Evolutionary conservation across 2,888 invertebrate genomes (phyloP).

Genomic region (Lobophora halterata): DNA sequence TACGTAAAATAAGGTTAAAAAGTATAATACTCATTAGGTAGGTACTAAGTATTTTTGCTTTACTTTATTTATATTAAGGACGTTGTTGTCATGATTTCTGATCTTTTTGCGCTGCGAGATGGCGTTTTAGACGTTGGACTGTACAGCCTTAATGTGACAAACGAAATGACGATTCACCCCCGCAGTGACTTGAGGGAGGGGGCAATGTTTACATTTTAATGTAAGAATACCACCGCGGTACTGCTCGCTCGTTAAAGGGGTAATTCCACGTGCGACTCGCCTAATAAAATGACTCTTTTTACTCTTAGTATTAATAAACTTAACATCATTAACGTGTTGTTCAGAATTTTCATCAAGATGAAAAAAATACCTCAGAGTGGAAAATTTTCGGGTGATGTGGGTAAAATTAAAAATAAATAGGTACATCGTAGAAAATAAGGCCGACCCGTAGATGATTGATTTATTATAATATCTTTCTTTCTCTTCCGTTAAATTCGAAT

Average conservation of each 20-base stretch:
- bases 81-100: too few species aligned
- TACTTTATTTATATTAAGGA: too few species aligned
- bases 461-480: too few species aligned
- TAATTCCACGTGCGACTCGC: conserved; percentile 53
- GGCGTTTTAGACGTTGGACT: conserved; percentile 49
- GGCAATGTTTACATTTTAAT: conserved; percentile 77
- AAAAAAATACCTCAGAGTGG: too few species aligned
- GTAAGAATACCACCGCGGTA: conserved; percentile 59
- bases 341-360: conserved; percentile 34
- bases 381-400: too few species aligned
- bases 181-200: conserved; percentile 59
- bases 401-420: too few species aligned
- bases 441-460: too few species aligned
- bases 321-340: conserved; percentile 48
- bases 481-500: too few species aligned
- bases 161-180: conserved; percentile 67
- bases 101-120: neutral
- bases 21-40: too few species aligned
- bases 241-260: conserved; percentile 63
- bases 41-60: too few species aligned
- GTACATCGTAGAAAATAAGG: too few species aligned
- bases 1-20: too few species aligned
- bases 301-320: conserved; percentile 60
- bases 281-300: conserved; percentile 60
- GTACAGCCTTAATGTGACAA: conserved; percentile 49